Percentiles rank a stretch among this genome's conserved stretches.
Conservation (phyloP, 2,888 invertebrate genomes). For the Euzetes globulus region DNA sequence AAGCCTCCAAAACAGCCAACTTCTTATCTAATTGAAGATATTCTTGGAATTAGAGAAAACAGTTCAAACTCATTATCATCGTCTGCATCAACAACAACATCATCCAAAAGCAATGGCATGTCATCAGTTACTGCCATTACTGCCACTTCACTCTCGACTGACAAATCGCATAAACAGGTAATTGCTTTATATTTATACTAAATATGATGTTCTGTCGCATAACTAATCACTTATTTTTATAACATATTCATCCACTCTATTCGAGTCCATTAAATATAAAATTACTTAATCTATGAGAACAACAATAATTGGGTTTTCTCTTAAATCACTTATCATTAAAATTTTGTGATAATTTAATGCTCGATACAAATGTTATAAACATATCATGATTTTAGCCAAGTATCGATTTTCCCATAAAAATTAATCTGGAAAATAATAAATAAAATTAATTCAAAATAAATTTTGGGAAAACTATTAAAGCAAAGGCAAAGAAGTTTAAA, state of each 20-base stretch:
- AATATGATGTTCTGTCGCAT: not conserved
- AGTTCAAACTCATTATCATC: constrained; percentile 25
- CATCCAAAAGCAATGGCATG: constrained; percentile 30
- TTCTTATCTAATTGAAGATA: constrained; percentile 78
- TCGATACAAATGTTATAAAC: not conserved
- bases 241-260: not conserved
- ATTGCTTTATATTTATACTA: constrained; percentile 7
- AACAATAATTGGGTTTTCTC: not conserved
- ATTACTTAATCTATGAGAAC: not conserved
- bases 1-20: constrained; percentile 73
- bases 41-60: constrained; percentile 58
- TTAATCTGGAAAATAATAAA: too few species aligned
- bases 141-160: not conserved
- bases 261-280: not conserved
- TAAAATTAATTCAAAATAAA: too few species aligned
- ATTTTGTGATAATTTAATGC: not conserved
- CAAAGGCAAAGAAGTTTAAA: not conserved
- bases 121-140: constrained; percentile 19
- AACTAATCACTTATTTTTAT: not conserved
- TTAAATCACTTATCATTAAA: not conserved
- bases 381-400: not conserved
- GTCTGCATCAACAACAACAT: constrained; percentile 10
- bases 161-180: constrained; percentile 23
- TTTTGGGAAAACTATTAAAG: too few species aligned
- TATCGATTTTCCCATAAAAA: too few species aligned